A percentile compares a stretch with the other conserved stretches of the same genome.
Conservation (phyloP, 2,888 invertebrate genomes). For the Dione vanillae region DNA sequence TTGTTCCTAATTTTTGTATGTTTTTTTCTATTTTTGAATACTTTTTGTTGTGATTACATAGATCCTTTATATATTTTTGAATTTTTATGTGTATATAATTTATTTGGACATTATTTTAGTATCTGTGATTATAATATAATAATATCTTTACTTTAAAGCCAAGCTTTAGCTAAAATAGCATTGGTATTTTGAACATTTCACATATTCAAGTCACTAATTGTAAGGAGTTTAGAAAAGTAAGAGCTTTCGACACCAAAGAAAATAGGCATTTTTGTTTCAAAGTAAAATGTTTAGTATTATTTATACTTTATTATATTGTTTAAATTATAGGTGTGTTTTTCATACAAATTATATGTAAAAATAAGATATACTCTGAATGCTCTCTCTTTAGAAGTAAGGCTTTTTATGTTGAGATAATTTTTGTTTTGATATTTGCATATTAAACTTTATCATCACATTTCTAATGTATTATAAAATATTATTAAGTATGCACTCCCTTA, state of each 20-base stretch:
- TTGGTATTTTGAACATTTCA: not conserved
- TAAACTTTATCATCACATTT: no score
- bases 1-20: no score
- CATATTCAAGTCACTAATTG: not conserved
- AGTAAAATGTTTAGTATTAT: not conserved
- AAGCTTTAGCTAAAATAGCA: not conserved
- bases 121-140: not conserved
- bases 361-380: not conserved
- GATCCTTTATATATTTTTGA: no score
- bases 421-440: not conserved
- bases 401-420: not conserved
- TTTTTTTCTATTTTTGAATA: no score
- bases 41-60: no score
- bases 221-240: not conserved
- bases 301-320: not conserved
- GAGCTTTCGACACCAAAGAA: conserved; percentile 21
- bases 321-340: not conserved
- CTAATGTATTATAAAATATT: no score
- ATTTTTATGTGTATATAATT: no score
- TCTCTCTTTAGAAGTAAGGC: not conserved
- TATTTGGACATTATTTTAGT: no score
- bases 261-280: not conserved
- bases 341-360: not conserved
- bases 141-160: conserved; percentile 11
- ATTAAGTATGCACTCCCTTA: no score